Conservation (phyloP, 2,113 vertebrate species). For the Oncorhynchus tshawytscha region DNA sequence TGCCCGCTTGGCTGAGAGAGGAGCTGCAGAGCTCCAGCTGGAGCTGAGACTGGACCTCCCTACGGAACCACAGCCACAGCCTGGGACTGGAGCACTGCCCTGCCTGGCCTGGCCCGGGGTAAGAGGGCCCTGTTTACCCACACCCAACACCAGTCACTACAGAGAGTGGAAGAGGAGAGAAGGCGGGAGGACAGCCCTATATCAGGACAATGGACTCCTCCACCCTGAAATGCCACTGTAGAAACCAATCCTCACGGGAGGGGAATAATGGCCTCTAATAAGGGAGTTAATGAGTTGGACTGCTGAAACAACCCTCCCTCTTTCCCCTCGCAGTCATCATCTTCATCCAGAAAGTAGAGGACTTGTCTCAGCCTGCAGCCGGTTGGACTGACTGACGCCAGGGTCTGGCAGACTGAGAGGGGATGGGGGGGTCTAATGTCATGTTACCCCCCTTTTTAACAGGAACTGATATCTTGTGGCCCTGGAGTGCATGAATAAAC, state of each 20-base stretch:
- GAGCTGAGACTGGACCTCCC: conserved; percentile 75
- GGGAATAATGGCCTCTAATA: background rate
- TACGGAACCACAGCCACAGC: background rate
- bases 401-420: background rate
- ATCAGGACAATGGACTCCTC: conserved; percentile 16
- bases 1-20: conserved; percentile 91
- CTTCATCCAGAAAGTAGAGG: conserved; percentile 16
- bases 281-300: background rate
- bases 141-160: conserved; percentile 9
- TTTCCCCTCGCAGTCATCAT: background rate
- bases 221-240: background rate
- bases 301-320: conserved; percentile 7
- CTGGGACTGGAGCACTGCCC: conserved; percentile 27
- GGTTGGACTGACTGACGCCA: background rate
- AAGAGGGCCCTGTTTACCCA: background rate
- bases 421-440: conserved; percentile 15
- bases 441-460: background rate
- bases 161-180: conserved; percentile 6
- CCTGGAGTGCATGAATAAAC: conserved; percentile 37
- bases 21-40: conserved; percentile 89
- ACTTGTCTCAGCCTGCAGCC: background rate
- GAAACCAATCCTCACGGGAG: background rate
- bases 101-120: background rate
- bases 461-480: conserved; percentile 14
- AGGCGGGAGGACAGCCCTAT: background rate